Evolutionary conservation across 2,797 vertebrate species (phyloP), one percentile per base, ranked within the genome.

Genomic region (Phoebastria nigripes): DNA sequence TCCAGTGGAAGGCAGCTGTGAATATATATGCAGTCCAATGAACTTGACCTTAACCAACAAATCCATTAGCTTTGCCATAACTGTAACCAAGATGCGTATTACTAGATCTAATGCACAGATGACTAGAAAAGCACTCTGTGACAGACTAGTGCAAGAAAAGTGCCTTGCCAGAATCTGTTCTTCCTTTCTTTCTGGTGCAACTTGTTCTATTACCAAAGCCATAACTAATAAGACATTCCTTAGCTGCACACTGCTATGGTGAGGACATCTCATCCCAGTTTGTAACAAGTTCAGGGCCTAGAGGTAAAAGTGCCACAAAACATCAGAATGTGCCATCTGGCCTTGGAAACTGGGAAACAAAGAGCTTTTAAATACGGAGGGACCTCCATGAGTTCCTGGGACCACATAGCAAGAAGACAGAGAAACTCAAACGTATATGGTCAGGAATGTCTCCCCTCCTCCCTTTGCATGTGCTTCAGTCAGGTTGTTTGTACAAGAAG

Each of bases 371-470:
- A 85, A 73, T 74, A 87, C 33, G 25, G 66, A 77, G 33, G 33
- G 74, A 62, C 70, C 78, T 93, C 91, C 76, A 42, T 55, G 47
- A 52, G 63, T 62, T 82, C 55, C 84, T 92, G 67, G 63, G 87
- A 91, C 79, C 93, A 89, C 93, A 92, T 33, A 90, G 90, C 52
- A 91, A 91, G 84, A 94, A 87, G 79, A 91, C 21, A 85, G 81
- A 82, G 76, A 28, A 79, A 37, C 51, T 79, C 82, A 61, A 66
- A 35, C 37, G 44, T 69, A 39, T 8, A 89, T 9, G 1, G 70
- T 46, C 56, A 63, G 31, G 66, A 92, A 69, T 70, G 62, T 77
- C 72, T 87, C 29, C 71, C 67, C 79, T 89, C 76, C 88, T 85
- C 88, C 69, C 37, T 82, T 59, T 52, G 66, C 76, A 71, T 56